Evolutionary conservation across 1,140 invertebrate genomes (phyloP).

Genomic region (Lerema accius): DNA sequence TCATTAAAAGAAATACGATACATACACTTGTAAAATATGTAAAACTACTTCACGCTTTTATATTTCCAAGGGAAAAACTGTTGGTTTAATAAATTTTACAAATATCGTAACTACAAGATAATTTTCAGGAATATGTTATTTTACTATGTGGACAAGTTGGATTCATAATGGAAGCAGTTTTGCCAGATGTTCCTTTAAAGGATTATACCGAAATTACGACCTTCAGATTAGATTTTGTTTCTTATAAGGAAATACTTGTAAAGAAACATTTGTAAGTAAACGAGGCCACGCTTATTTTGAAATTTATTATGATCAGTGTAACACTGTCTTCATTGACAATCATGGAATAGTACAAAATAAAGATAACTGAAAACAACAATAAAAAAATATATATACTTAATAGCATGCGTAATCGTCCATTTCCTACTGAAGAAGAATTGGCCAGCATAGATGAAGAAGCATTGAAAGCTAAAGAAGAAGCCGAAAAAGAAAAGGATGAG

Average conservation of each 20-base stretch:
- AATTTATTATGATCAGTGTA: no score
- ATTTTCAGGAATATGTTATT: slow-evolving; percentile 59
- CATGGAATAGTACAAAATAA: no score
- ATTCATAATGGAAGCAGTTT: slow-evolving; percentile 65
- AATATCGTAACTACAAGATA: no score
- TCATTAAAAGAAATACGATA: no score
- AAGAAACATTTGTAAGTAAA: slow-evolving; percentile 73
- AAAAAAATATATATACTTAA: no score
- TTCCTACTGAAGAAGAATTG: slow-evolving; percentile 72
- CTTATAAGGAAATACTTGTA: slow-evolving; percentile 62
- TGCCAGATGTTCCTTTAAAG: slow-evolving; percentile 51
- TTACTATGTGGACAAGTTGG: slow-evolving; percentile 70
- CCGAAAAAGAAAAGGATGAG: slow-evolving; percentile 57
- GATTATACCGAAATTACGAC: slow-evolving; percentile 68
- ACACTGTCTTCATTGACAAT: no score
- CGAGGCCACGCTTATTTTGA: no score
- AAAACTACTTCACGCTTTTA: no score
- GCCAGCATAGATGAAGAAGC: slow-evolving; percentile 77
- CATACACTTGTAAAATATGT: no score
- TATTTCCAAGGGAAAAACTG: no score
- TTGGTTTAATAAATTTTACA: no score
- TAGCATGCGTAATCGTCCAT: slow-evolving; percentile 69
- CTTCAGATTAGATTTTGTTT: slow-evolving; percentile 68
- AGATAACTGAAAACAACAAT: no score
- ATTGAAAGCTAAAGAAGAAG: slow-evolving; percentile 70